A percentile compares a stretch with the other conserved stretches of the same genome.
Conservation (phyloP, 2,113 vertebrate genomes). For the Heloderma charlesbogerti region DNA sequence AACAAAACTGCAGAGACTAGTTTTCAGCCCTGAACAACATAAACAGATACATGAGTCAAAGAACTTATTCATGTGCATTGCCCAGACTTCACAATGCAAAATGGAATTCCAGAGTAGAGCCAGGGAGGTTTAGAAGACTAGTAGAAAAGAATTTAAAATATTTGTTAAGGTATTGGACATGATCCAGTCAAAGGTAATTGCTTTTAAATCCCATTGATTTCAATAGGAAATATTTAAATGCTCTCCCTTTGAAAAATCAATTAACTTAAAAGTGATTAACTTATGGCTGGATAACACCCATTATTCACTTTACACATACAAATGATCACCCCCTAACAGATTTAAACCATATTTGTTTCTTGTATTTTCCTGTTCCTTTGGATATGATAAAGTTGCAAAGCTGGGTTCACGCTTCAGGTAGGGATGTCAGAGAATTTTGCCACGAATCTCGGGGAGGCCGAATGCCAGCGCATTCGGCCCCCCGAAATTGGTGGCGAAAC, state of each 20-base stretch:
- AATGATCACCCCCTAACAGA: not conserved
- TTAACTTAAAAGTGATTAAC: slow-evolving; percentile 11
- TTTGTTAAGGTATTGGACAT: not conserved
- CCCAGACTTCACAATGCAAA: not conserved
- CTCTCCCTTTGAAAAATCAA: not conserved
- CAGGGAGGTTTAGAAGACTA: slow-evolving; percentile 1
- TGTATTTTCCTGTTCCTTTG: not conserved
- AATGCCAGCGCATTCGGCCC: no score
- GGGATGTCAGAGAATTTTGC: no score
- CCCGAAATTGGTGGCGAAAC: no score
- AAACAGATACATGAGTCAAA: not conserved
- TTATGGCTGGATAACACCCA: not conserved
- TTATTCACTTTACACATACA: not conserved
- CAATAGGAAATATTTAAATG: not conserved
- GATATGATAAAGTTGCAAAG: not conserved
- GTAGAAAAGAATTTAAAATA: slow-evolving; percentile 14
- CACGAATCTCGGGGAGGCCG: no score
- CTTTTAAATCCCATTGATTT: slow-evolving; percentile 12
- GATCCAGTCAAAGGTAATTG: not conserved
- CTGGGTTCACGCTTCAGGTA: no score
- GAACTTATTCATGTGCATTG: not conserved
- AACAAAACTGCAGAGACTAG: accelerated
- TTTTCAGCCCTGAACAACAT: not conserved
- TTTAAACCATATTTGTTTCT: slow-evolving; percentile 15
- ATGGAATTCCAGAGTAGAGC: not conserved